Evolutionary conservation across 1,140 invertebrate species (phyloP), one percentile per base, ranked within the genome.

Genomic region (Drosophila pseudoananassae): DNA sequence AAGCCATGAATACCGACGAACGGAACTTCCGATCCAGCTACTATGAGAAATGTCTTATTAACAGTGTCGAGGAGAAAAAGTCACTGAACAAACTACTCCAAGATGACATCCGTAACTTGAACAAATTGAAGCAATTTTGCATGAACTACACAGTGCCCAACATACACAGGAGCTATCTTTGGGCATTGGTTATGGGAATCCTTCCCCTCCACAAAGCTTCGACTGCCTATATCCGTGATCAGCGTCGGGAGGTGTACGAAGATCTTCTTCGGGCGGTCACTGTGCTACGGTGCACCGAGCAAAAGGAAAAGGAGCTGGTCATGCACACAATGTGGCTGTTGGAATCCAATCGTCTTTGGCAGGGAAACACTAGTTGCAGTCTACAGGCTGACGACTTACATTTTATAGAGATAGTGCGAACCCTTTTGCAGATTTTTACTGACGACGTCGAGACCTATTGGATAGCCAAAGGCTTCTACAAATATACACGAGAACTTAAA

Each of bases 11-110:
- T 73, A 92, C 93, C 2, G 96, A 96, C 74, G 95, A 96, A 88
- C 92, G 97, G 77, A 98, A 98, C 93, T 98, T 98, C 92, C 94
- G 97, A 29, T 97, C 96, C 0, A 95, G 96, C 15, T 98, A 98
- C 87, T 98, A 98, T 84, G 93, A 94, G 84, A 94, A 94, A 93
- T 45, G 97, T 97, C 53, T 97, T 96, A 93, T 94, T 95, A 75
- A 75, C 54, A 96, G 96, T 75, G 97, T 98, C 0, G 97, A 98
- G 92, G 97, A 98, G 91, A 98, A 97, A 91, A 97, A 97, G 92
- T 97, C 97, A 0, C 92, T 98, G n/a, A 97, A 98, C 93, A 97
- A 97, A 90, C 92, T 98, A 5, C 93, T 98, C 59, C 97, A 97
- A 89, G 97, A 98, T 72, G 96, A 96, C 90, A 95, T 96, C 10